Evolutionary conservation across 2,797 vertebrate genomes (phyloP).

Genomic region (Sebastes itinus): DNA sequence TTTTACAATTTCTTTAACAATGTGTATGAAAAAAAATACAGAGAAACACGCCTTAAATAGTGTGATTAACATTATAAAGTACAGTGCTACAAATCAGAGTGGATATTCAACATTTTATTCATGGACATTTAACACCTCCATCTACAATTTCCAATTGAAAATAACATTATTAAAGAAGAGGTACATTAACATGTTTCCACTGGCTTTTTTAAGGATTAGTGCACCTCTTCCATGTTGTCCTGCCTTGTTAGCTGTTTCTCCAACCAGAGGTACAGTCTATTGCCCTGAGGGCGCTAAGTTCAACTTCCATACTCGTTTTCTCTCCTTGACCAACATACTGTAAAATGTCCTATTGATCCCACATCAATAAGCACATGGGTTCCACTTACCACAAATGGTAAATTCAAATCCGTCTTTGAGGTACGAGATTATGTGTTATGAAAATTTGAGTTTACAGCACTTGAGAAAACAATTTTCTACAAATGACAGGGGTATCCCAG

Average conservation of each 20-base stretch:
- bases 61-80: neutral
- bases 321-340: neutral
- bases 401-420: neutral
- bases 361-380: neutral
- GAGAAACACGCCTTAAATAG: neutral
- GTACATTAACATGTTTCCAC: neutral
- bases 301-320: neutral
- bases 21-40: neutral
- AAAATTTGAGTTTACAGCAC: neutral
- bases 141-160: neutral
- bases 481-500: neutral
- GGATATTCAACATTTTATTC: neutral
- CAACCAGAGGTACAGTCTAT: neutral
- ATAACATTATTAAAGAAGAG: neutral
- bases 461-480: neutral
- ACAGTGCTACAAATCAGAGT: neutral
- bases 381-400: neutral
- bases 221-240: neutral
- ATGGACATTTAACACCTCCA: neutral
- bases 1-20: neutral
- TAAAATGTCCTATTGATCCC: neutral
- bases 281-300: neutral
- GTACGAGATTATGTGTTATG: neutral
- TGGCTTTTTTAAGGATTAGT: neutral
- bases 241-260: neutral